Evolutionary conservation across 2,888 invertebrate genomes (phyloP), one percentile per base, ranked within the genome.

Genomic region (Lasius platythorax): DNA sequence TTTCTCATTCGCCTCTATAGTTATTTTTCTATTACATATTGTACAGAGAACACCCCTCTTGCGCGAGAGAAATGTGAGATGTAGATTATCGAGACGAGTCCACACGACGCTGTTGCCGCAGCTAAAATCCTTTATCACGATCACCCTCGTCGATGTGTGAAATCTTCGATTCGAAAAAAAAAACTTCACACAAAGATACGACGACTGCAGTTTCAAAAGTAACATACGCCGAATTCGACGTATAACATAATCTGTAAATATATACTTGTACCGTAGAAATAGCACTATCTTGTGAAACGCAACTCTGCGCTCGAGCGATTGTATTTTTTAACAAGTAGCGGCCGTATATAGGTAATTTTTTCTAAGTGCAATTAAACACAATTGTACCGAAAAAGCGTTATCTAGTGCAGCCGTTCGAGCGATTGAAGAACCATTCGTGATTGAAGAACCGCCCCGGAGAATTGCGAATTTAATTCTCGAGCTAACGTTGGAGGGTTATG

Each of bases 171-270:
- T 61, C n/a, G n/a, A 70, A 5, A 5, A 37, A 37, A 37, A 37
- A 37, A 37, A 70, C 18, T 43, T 28, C 30, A 43, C n/a, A 23
- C 23, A 12, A 72, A 68, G 18, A 37, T 28, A 28, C 30, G n/a
- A 68, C 53, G 23, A 72, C 28, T 56, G 33, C 18, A 33, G 33
- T 37, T 23, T 46, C 18, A 30, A 43, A 79, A 23, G 23, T 40
- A 37, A 79, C 46, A 63, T 8, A 53, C 8, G 73, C 28, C 72
- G 28, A 23, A 46, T 50, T 63, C 46, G 40, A 70, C 72, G 46
- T 70, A 50, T 72, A 56, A 78, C 68, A 63, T 73, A 61, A 81
- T 72, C 73, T 72, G 79, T 72, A 73, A 73, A 81, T 72, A 72
- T 61, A 37, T 81, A 81, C 23, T n/a, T 79, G 28, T 46, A 70